Percentiles rank a stretch among this genome's conserved stretches.
phyloP scores from a whole-genome alignment of 2,888 invertebrate genomes.

The Catocala nupta region DNA sequence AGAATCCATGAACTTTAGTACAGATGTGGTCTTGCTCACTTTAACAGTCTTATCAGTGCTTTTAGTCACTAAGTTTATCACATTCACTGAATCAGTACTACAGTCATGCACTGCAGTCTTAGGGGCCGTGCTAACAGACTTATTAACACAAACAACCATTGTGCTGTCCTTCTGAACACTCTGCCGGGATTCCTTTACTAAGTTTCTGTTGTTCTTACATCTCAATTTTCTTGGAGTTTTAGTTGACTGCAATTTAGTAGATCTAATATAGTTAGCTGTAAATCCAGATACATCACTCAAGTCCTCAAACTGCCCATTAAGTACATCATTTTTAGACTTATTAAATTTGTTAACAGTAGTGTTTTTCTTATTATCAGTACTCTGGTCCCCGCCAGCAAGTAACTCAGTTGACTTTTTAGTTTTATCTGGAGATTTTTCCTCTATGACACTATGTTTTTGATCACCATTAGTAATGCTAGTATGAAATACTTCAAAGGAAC shows the following conservation, averaged over 20 bases:
- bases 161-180: conserved; percentile 55
- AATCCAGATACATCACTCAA: conserved; percentile 83
- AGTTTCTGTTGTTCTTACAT: conserved; percentile 65
- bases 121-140: conserved; percentile 65
- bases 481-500: conserved; percentile 68
- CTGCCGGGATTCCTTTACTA: conserved; percentile 66
- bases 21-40: conserved; percentile 69
- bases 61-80: conserved; percentile 71
- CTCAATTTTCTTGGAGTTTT: conserved; percentile 71
- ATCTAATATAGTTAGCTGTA: conserved; percentile 83
- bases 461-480: conserved; percentile 57
- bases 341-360: conserved; percentile 37
- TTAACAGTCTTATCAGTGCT: conserved; percentile 59
- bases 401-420: conserved; percentile 45
- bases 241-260: conserved; percentile 75
- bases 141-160: conserved; percentile 71
- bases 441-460: conserved; percentile 43
- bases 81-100: conserved; percentile 77
- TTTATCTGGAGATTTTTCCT: conserved; percentile 43
- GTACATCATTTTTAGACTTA: conserved; percentile 49
- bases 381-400: conserved; percentile 55
- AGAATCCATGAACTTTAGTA: conserved; percentile 71
- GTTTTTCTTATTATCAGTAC: conserved; percentile 49
- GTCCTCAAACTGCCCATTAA: conserved; percentile 78
- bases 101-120: conserved; percentile 61